Percentiles rank a stretch among this genome's conserved stretches.
Conservation (phyloP, 2,113 vertebrate genomes). For the Oryzias curvinotus region DNA sequence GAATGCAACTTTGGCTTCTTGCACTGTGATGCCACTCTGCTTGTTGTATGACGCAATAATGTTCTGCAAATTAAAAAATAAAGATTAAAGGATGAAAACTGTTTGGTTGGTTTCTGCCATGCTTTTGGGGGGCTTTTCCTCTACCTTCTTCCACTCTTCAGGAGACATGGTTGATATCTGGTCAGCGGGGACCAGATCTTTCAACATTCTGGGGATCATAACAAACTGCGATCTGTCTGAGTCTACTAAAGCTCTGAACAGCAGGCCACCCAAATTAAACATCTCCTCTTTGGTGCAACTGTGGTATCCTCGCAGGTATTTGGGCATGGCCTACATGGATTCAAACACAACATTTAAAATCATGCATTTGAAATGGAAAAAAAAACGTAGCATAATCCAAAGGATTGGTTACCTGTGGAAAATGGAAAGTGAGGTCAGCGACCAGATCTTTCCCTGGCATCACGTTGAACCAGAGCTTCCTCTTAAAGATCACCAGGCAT, state of each 20-base stretch:
- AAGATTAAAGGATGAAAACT: neutral
- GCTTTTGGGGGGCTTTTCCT: neutral
- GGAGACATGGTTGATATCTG: constrained; percentile 75
- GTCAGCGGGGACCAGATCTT: constrained; percentile 85
- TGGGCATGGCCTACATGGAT: constrained; percentile 83
- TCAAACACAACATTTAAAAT: neutral
- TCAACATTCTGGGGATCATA: constrained; percentile 83
- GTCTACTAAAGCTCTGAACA: constrained; percentile 82
- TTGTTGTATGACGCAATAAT: constrained; percentile 82
- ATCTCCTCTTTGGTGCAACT: constrained; percentile 85
- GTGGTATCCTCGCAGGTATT: constrained; percentile 89
- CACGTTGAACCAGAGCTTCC: constrained; percentile 93
- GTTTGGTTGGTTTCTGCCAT: neutral
- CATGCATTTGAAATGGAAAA: neutral
- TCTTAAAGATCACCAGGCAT: constrained; percentile 87
- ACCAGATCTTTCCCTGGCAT: constrained; percentile 85
- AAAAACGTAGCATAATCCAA: neutral
- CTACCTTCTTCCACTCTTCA: constrained; percentile 95
- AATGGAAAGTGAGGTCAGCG: constrained; percentile 90
- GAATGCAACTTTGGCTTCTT: constrained; percentile 89
- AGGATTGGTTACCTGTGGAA: constrained; percentile 81
- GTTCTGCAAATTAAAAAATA: constrained; percentile 54
- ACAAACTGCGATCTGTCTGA: constrained; percentile 80
- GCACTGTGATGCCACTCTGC: constrained; percentile 80
- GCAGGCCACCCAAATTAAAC: constrained; percentile 81